Evolutionary conservation across 2,888 invertebrate genomes (phyloP).

Genomic region (Drosophila heteroneura): DNA sequence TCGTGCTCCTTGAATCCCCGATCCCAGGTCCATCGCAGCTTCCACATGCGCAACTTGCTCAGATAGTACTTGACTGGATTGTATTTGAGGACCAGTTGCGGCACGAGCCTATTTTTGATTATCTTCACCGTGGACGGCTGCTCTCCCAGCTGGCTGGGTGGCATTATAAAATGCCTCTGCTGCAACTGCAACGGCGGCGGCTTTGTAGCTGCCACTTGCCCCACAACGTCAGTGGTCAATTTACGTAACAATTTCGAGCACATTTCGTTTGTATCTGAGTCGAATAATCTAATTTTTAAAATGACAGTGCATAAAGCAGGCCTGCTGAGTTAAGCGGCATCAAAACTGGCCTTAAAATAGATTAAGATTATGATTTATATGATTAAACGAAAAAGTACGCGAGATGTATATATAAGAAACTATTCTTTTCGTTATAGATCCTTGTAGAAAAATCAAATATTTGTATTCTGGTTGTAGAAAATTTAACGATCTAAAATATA

Average conservation of each 20-base stretch:
- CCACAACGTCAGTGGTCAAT: not conserved
- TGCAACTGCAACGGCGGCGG: not conserved
- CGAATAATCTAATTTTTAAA: slow-evolving; percentile 21
- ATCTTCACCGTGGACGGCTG: slow-evolving; percentile 16
- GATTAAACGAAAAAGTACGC: not conserved
- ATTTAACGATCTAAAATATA: not conserved
- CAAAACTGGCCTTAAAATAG: not conserved
- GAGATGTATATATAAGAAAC: not conserved
- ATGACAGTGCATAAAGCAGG: not conserved
- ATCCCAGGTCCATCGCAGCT: slow-evolving; percentile 61
- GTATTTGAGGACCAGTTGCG: slow-evolving; percentile 48
- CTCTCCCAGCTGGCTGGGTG: slow-evolving; percentile 20
- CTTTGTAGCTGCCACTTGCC: not conserved
- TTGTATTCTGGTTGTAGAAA: not conserved
- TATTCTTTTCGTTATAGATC: not conserved
- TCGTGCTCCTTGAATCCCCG: slow-evolving; percentile 35
- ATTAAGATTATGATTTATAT: not conserved
- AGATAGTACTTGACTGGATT: slow-evolving; percentile 53
- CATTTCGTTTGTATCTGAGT: slow-evolving; percentile 28
- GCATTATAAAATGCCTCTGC: slow-evolving; percentile 31
- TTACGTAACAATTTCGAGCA: slow-evolving; percentile 40
- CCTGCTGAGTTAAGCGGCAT: slow-evolving; percentile 22
- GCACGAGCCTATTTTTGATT: slow-evolving; percentile 31
- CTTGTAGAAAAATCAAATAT: not conserved
- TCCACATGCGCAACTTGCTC: slow-evolving; percentile 55